Evolutionary conservation across 2,888 invertebrate species (phyloP), one percentile per base, ranked within the genome.

Genomic region (Andrena flavipes): DNA sequence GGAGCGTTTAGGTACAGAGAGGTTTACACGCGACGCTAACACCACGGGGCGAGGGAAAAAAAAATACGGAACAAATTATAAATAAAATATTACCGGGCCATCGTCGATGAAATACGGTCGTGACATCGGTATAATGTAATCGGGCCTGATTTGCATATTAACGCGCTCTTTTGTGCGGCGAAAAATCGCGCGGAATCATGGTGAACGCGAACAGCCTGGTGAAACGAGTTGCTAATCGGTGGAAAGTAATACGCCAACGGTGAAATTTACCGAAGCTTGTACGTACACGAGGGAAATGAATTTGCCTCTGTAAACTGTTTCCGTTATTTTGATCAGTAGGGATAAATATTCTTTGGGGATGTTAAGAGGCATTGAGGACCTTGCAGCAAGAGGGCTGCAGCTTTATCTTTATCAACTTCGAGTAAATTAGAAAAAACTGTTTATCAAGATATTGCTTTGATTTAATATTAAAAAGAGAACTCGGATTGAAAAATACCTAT

Each of bases 131-230:
- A 51, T 64, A 69, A 63, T 69, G 76, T 69, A 79, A 79, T 79
- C 79, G 77, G 49, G 69, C 64, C 69, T 64, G 54, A 79, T 79
- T 79, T 79, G 29, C 77, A 79, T 79, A 69, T 79, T 79, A 79
- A 79, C 69, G 79, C 79, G 48, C 76, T 56, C 76, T 69, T 76
- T 29, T 16, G 59, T n/a, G 5, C 56, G 76, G 63, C 59, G 76
- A 76, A 76, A 79, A 76, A 76, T 79, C 79, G 76, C 35, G 16
- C 29, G 71, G 48, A 42, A 56, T 63, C 4, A 42, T 13, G 10
- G 6, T 20, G 68, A 26, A 26, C 63, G 56, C 35, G 6, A 64
- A 64, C 69, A 56, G 33, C 48, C 42, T 76, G 76, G 56, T 35
- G 20, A 33, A 54, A 48, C 33, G 23, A 60, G 29, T 62, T 64